Evolutionary conservation across 1,140 invertebrate species (phyloP).

Genomic region (Drosophila willistoni): DNA sequence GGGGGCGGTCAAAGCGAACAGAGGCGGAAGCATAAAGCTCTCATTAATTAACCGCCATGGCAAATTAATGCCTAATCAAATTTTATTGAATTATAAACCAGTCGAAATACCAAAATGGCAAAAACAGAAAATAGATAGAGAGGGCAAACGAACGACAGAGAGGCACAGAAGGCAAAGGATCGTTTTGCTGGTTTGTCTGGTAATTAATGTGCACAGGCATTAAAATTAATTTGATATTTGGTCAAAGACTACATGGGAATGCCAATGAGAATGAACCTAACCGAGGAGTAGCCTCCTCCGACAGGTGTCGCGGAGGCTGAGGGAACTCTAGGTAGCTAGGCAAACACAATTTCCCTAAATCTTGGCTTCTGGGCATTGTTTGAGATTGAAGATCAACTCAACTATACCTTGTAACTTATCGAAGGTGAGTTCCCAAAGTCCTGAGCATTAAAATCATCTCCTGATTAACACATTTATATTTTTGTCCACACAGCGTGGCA

Average conservation of each 20-base stretch:
- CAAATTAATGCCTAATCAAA: conserved; percentile 82
- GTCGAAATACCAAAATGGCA: conserved; percentile 53
- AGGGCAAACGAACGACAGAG: neutral
- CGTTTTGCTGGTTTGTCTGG: conserved; percentile 17
- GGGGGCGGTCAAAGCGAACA: conserved; percentile 16
- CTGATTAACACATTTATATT: too few species aligned
- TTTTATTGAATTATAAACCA: conserved; percentile 82
- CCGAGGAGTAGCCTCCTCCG: conserved; percentile 16
- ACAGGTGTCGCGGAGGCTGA: conserved; percentile 5
- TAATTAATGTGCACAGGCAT: conserved; percentile 63
- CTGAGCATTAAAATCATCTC: too few species aligned
- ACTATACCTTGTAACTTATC: neutral
- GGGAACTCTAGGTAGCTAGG: neutral
- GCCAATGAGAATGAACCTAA: conserved; percentile 13
- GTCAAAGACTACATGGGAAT: conserved; percentile 30
- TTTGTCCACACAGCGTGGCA: too few species aligned
- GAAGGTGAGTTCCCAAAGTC: too few species aligned
- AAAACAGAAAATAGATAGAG: neutral
- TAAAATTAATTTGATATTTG: conserved; percentile 66
- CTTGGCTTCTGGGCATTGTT: neutral
- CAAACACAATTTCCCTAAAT: neutral
- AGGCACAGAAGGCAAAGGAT: neutral
- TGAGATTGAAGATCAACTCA: neutral
- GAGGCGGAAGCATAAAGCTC: conserved; percentile 54
- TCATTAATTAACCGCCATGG: conserved; percentile 76